These are phyloP conservation scores for Pristionchus arcanus DNA, from an alignment of 2,888 invertebrate species.

Conservation along the genomic window DNA sequence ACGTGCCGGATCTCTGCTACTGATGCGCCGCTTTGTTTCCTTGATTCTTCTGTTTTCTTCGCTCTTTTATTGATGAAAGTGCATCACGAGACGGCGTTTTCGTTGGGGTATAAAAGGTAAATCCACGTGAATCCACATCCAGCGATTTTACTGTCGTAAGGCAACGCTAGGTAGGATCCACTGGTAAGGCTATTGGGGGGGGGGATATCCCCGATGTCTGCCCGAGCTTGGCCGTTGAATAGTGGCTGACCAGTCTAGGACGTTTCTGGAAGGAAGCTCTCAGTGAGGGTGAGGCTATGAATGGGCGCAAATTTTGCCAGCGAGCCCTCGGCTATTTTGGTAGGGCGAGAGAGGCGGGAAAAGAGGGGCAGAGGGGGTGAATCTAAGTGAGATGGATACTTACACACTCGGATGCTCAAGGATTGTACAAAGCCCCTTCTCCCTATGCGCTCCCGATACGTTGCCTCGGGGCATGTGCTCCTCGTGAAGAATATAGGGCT, in stretches of 20 bases:
- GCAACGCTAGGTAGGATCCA: no score
- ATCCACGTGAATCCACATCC: no score
- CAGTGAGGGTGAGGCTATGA: not conserved
- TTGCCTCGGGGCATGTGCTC: not conserved
- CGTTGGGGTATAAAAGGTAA: no score
- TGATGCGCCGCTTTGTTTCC: not conserved
- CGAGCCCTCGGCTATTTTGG: not conserved
- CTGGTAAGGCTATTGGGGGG: no score
- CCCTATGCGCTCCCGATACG: not conserved
- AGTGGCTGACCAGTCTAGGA: not conserved
- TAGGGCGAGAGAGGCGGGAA: not conserved
- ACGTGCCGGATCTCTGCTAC: not conserved
- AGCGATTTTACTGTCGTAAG: no score
- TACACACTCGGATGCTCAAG: not conserved
- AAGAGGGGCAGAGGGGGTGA: not conserved
- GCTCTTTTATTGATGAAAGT: not conserved
- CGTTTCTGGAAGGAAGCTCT: not conserved
- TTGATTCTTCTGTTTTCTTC: not conserved
- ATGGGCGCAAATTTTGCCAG: slow-evolving; percentile 11
- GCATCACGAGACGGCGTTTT: not conserved
- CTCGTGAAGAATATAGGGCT: not conserved
- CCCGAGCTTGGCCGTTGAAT: not conserved
- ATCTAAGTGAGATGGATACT: slow-evolving; percentile 48
- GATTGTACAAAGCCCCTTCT: not conserved
- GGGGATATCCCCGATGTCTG: no score